A percentile compares a stretch with the other conserved stretches of the same genome.
These are phyloP conservation scores for Zeus faber DNA, from an alignment of 2,113 vertebrate genomes.

Conservation along the genomic window DNA sequence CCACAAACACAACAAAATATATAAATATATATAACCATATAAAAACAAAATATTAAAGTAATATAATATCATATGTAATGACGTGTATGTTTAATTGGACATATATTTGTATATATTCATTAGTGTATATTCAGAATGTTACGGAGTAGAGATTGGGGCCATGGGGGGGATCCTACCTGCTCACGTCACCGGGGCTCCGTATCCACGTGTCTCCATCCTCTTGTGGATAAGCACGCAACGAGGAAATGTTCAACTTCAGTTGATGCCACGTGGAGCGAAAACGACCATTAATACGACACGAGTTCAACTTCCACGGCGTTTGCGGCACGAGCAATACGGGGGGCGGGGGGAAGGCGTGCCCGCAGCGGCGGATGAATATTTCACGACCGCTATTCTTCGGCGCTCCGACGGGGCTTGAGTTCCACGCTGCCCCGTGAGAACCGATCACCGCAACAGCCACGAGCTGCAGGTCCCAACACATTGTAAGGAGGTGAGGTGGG, in stretches of 20 bases:
- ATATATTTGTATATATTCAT: too few species aligned
- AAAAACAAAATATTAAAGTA: too few species aligned
- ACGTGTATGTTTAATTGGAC: too few species aligned
- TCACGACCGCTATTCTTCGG: slow-evolving; percentile 65
- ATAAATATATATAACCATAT: too few species aligned
- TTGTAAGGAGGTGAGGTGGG: background rate
- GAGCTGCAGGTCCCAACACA: slow-evolving; percentile 28
- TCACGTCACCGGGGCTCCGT: slow-evolving; percentile 51
- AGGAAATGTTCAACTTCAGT: background rate
- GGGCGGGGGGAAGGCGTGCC: slow-evolving; percentile 36
- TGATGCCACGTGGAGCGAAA: too few species aligned
- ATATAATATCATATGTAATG: too few species aligned
- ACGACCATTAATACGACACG: too few species aligned
- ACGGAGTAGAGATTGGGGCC: too few species aligned
- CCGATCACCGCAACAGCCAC: slow-evolving; percentile 41
- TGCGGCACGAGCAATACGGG: background rate
- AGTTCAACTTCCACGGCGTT: too few species aligned
- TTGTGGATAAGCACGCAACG: background rate
- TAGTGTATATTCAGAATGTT: too few species aligned
- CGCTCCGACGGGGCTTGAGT: slow-evolving; percentile 57
- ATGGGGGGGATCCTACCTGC: too few species aligned
- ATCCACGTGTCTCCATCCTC: slow-evolving; percentile 45
- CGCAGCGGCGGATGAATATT: slow-evolving; percentile 64
- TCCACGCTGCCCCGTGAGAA: slow-evolving; percentile 54
- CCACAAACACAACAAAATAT: too few species aligned